Evolutionary conservation across 2,113 vertebrate genomes (phyloP).

Genomic region (Riparia riparia): DNA sequence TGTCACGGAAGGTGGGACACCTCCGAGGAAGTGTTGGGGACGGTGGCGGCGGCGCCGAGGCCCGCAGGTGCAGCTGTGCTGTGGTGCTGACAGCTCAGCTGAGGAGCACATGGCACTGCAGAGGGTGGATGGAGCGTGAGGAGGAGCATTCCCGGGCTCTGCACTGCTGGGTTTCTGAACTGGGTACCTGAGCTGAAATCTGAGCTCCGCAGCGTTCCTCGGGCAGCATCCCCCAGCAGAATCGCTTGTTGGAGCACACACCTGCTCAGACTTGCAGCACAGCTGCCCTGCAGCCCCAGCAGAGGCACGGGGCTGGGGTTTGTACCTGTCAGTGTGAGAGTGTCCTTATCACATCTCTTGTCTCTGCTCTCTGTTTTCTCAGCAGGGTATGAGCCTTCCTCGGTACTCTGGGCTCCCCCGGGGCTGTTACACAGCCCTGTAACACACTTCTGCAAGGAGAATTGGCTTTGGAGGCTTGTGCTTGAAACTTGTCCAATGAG

Average conservation of each 20-base stretch:
- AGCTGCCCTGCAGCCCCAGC: not conserved
- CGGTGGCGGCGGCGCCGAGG: not conserved
- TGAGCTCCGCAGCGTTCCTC: not conserved
- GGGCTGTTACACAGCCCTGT: conserved; percentile 25
- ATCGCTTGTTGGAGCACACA: not conserved
- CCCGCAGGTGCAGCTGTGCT: not conserved
- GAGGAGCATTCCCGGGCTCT: not conserved
- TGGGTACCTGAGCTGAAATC: not conserved
- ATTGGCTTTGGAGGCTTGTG: conserved; percentile 44
- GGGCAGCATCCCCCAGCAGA: not conserved
- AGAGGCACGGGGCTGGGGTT: not conserved
- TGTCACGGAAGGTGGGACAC: not conserved
- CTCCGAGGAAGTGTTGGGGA: not conserved
- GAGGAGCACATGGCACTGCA: not conserved
- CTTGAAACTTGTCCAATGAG: conserved; percentile 63
- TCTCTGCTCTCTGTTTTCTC: conserved; percentile 44
- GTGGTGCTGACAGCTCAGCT: not conserved
- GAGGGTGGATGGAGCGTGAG: not conserved
- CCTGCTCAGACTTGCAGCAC: not conserved
- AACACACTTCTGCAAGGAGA: conserved; percentile 12
- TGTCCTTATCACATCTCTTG: not conserved
- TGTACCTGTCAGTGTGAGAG: not conserved
- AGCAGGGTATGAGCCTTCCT: conserved; percentile 51
- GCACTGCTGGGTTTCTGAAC: not conserved
- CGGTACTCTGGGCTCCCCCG: conserved; percentile 35